Evolutionary conservation across 2,113 vertebrate species (phyloP), one percentile per base, ranked within the genome.

Genomic region (Chlamydotis undulata): DNA sequence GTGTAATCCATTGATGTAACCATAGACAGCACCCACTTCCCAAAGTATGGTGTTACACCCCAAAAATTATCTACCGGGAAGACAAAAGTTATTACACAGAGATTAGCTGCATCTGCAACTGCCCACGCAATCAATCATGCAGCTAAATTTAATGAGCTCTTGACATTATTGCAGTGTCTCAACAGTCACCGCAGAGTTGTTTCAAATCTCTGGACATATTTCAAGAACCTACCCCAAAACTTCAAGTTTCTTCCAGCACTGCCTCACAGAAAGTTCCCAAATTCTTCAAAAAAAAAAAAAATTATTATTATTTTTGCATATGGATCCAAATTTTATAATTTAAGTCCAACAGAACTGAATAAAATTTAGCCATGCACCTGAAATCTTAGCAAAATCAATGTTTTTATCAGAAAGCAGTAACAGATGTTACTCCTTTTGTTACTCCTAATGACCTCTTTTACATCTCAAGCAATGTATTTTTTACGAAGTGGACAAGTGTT

Each of bases 121-220:
- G 92, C 83, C 83, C 88, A 94, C 67, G 95, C 84, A 89, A 89
- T 86, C 90, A 87, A 93, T 94, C 94, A 87, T 85, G 61, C 93
- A 91, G 94, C 92, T 96, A 95, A 39, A 89, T 68, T 89, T 96
- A 89, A 90, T 93, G 96, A 95, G 74, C 74, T 94, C 91, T 85
- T 91, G 79, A 92, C 91, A 93, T 94, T 90, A 94, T 71, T 78
- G n/a, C 49, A 87, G 92, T 59, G 70, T 94, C 90, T 94, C 88
- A 60, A 35, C 18, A 74, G 95, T 95, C 94, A 96, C 47, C 64
- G 76, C 67, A 87, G 87, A 65, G 57, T 87, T 87, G 83, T 94
- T 95, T 93, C 93, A 87, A 87, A 87, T 78, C 84, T 83, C 80
- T 55, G 91, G 79, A 95, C 82, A 91, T 49, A 75, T 90, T 68